Evolutionary conservation across 2,888 invertebrate species (phyloP).

Genomic region (Xestia ashworthii): DNA sequence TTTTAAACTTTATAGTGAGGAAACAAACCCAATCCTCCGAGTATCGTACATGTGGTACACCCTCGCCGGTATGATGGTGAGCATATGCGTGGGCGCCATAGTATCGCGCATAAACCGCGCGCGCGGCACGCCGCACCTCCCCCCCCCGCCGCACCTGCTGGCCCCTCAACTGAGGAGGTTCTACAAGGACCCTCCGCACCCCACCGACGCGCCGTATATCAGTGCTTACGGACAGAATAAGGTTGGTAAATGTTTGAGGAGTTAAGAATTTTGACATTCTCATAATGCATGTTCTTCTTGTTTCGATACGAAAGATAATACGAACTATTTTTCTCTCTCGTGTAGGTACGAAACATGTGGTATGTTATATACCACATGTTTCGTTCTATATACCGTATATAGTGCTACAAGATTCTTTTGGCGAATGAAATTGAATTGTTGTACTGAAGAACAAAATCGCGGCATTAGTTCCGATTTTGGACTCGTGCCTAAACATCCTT

Average conservation of each 20-base stretch:
- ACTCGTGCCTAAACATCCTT: not conserved
- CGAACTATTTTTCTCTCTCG: not conserved
- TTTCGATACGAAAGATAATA: not conserved
- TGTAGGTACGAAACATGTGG: not conserved
- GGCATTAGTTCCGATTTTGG: not conserved
- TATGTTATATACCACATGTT: no score
- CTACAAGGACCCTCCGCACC: conserved; percentile 86
- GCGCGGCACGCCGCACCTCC: conserved; percentile 79
- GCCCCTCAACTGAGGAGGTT: conserved; percentile 93
- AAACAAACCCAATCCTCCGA: conserved; percentile 92
- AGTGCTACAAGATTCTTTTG: not conserved
- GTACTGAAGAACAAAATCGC: not conserved
- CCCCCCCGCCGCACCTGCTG: conserved; percentile 89
- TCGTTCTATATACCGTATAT: no score
- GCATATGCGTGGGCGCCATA: conserved; percentile 79
- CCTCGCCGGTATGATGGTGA: conserved; percentile 82
- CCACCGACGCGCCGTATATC: conserved; percentile 83
- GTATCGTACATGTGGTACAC: conserved; percentile 96
- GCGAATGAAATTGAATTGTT: not conserved
- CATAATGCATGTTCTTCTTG: not conserved
- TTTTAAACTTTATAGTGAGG: conserved; percentile 78
- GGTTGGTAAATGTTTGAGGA: conserved; percentile 65
- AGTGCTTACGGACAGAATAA: conserved; percentile 83
- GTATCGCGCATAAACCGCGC: conserved; percentile 78
- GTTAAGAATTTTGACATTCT: not conserved